Percentiles rank a stretch among this genome's conserved stretches.
These are phyloP conservation scores for Harmothoe impar DNA, from an alignment of 2,888 invertebrate genomes.

Conservation along the genomic window DNA sequence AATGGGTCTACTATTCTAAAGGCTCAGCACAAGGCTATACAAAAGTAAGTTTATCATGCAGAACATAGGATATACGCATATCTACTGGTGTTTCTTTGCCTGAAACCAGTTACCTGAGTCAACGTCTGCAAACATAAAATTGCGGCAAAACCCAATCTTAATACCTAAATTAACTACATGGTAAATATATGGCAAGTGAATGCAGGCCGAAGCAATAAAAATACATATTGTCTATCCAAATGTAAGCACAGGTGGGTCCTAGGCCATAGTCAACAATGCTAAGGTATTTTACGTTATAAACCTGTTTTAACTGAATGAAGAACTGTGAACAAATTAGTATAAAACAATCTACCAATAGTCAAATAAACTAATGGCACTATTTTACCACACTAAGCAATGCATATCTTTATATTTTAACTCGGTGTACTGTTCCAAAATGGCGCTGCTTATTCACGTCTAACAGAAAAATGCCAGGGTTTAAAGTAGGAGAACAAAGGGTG, in stretches of 20 bases:
- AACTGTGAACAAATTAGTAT: neutral
- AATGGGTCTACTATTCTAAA: neutral
- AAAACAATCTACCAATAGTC: neutral
- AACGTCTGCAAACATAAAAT: constrained; percentile 61
- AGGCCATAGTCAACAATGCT: neutral
- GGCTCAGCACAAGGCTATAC: neutral
- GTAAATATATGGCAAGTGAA: constrained; percentile 29
- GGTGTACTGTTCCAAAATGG: too few relatives aligned
- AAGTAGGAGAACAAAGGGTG: neutral
- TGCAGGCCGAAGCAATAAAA: constrained; percentile 38
- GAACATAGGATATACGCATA: constrained; percentile 43
- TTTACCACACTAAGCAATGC: too few relatives aligned
- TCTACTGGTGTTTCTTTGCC: constrained; percentile 39
- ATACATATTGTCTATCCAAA: neutral
- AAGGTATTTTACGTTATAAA: neutral
- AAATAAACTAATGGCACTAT: too few relatives aligned
- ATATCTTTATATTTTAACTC: too few relatives aligned
- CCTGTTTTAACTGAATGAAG: neutral
- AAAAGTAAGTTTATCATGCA: constrained; percentile 14
- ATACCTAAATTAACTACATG: constrained; percentile 52
- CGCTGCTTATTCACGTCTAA: too few relatives aligned
- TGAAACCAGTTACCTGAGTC: constrained; percentile 55
- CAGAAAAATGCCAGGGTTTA: too few relatives aligned
- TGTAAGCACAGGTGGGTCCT: constrained; percentile 1
- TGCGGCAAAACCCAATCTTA: constrained; percentile 54